Conservation (phyloP, 2,888 invertebrate genomes). For the Xestia ashworthii region DNA sequence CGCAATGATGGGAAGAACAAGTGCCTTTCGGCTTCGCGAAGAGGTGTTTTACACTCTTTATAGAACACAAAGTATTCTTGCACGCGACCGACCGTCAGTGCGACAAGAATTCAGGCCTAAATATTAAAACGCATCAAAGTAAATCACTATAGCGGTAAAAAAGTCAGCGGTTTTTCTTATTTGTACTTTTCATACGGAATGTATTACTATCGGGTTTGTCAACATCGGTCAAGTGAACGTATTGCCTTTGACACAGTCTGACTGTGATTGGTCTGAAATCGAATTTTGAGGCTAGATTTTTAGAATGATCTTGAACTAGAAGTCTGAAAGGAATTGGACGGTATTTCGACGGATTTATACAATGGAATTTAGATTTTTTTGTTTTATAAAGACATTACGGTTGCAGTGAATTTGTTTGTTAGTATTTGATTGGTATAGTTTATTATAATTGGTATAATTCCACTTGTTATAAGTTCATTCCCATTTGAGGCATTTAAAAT, state of each 20-base stretch:
- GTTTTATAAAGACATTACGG: constrained; percentile 60
- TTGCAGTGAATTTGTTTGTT: constrained; percentile 66
- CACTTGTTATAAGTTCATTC: constrained; percentile 75
- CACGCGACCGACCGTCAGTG: too few species aligned
- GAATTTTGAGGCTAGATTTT: constrained; percentile 70
- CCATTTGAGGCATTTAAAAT: constrained; percentile 80
- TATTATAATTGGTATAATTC: constrained; percentile 63
- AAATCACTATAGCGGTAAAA: background rate
- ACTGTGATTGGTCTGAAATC: constrained; percentile 72
- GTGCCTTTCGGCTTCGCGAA: too few species aligned
- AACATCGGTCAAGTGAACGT: constrained; percentile 50
- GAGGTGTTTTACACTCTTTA: too few species aligned
- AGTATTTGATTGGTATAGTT: constrained; percentile 58
- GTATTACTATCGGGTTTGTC: constrained; percentile 25
- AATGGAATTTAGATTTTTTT: constrained; percentile 56
- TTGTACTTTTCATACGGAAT: background rate
- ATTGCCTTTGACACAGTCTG: constrained; percentile 72
- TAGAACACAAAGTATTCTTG: too few species aligned
- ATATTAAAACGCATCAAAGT: background rate
- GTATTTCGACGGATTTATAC: constrained; percentile 64
- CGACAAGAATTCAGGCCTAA: background rate
- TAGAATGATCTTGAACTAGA: constrained; percentile 56
- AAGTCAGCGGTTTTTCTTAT: background rate
- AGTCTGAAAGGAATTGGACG: constrained; percentile 63
- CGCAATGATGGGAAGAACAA: too few species aligned